Percentiles rank a stretch among this genome's conserved stretches.
Evolutionary conservation across 2,113 vertebrate species (phyloP).

Genomic region (Chionis minor): DNA sequence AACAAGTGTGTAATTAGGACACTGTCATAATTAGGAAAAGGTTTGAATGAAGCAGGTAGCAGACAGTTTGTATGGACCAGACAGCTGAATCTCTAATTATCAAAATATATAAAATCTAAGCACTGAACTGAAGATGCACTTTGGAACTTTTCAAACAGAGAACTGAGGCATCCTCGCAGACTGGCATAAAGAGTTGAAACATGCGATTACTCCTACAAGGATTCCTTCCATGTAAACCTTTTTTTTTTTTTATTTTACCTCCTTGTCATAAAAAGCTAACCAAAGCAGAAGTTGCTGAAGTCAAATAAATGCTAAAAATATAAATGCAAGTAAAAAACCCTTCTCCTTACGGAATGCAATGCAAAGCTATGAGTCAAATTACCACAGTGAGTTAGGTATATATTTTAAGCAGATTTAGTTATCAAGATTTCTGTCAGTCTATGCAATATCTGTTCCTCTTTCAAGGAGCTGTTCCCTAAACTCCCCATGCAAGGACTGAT

Average conservation of each 20-base stretch:
- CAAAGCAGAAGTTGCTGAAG: not conserved
- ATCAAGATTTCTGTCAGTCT: not conserved
- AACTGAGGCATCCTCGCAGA: not conserved
- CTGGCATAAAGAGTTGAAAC: not conserved
- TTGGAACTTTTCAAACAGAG: not conserved
- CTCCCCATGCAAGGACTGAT: not conserved
- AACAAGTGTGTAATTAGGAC: not conserved
- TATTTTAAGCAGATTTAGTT: not conserved
- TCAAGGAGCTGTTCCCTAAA: not conserved
- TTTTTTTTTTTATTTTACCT: not conserved
- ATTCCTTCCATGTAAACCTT: not conserved
- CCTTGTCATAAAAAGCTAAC: not conserved
- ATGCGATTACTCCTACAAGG: not conserved
- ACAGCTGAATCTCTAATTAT: not conserved
- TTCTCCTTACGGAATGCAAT: not conserved
- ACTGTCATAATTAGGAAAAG: not conserved
- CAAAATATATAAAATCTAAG: not conserved
- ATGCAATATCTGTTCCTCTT: not conserved
- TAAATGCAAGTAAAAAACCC: not conserved
- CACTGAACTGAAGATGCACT: not conserved
- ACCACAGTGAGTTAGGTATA: not conserved
- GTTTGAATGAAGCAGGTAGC: not conserved
- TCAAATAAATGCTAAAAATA: conserved; percentile 6
- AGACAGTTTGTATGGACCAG: not conserved
- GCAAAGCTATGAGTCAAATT: not conserved